Evolutionary conservation across 2,113 vertebrate genomes (phyloP).

Genomic region (Esox niger): DNA sequence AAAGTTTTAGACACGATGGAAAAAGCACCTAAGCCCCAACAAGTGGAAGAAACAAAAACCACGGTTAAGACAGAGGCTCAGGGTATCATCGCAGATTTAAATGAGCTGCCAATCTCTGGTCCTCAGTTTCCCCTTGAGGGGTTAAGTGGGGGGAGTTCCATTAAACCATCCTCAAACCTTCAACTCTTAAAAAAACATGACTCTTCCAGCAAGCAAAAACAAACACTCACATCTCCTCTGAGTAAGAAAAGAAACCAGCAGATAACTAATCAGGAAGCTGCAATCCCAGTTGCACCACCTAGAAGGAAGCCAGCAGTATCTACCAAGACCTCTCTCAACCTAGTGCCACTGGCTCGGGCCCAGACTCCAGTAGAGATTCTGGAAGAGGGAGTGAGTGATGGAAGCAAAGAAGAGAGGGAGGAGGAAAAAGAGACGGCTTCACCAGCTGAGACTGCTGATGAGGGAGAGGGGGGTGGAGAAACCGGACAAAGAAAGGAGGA

Average conservation of each 20-base stretch:
- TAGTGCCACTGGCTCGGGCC: conserved; percentile 50
- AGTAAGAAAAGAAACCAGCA: not conserved
- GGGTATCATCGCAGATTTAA: not conserved
- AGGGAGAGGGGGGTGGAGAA: conserved; percentile 35
- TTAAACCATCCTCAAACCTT: not conserved
- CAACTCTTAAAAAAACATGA: no score
- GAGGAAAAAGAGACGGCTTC: conserved; percentile 59
- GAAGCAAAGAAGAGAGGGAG: conserved; percentile 48
- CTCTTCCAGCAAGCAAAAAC: not conserved
- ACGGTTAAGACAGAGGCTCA: not conserved
- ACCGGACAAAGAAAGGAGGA: conserved; percentile 15
- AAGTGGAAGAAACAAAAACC: not conserved
- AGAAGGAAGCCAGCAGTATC: conserved; percentile 42
- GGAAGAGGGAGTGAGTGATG: conserved; percentile 36
- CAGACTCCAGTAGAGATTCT: conserved; percentile 41
- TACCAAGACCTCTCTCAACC: conserved; percentile 56
- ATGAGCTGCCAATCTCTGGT: not conserved
- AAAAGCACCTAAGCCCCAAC: conserved; percentile 9
- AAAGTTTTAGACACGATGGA: conserved; percentile 22
- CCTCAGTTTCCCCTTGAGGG: conserved; percentile 38
- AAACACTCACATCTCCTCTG: not conserved
- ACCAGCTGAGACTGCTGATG: conserved; percentile 47
- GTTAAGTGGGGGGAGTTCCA: conserved; percentile 26
- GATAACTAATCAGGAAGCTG: not conserved
- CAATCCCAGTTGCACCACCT: conserved; percentile 42